A percentile compares a stretch with the other conserved stretches of the same genome.
Conservation (phyloP, 1,140 invertebrate genomes). For the Temnothorax longispinosus region DNA sequence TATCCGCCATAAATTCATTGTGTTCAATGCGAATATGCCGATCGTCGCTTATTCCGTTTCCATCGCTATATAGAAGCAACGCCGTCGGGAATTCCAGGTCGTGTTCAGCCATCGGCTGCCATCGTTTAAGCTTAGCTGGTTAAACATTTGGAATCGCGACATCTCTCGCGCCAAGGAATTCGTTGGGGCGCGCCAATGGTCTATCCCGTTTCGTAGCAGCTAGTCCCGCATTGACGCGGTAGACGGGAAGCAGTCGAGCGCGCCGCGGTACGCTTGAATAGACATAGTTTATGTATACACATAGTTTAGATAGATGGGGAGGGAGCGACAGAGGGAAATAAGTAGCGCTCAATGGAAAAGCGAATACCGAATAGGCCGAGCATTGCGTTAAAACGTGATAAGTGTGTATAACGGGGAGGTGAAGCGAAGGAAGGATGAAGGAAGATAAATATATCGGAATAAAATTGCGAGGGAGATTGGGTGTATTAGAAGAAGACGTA, state of each 20-base stretch:
- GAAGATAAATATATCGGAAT: background rate
- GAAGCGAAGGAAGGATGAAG: background rate
- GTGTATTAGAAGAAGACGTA: background rate
- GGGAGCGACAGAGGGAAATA: slow-evolving; percentile 46
- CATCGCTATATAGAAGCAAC: slow-evolving; percentile 30
- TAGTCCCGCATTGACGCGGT: slow-evolving; percentile 65
- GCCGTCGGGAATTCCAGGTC: slow-evolving; percentile 60
- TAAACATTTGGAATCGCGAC: slow-evolving; percentile 67
- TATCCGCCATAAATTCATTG: slow-evolving; percentile 61
- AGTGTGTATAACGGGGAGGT: background rate
- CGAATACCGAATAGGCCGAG: background rate
- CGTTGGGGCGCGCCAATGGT: slow-evolving; percentile 71
- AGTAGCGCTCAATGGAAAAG: slow-evolving; percentile 52
- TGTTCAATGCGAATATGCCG: slow-evolving; percentile 38
- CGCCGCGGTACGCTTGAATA: slow-evolving; percentile 37
- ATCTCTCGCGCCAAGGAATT: slow-evolving; percentile 75
- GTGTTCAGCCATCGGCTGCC: slow-evolving; percentile 38
- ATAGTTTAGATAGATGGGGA: slow-evolving; percentile 57
- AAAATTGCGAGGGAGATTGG: slow-evolving; percentile 17
- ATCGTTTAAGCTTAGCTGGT: slow-evolving; percentile 56
- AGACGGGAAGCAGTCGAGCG: slow-evolving; percentile 53
- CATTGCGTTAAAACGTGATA: slow-evolving; percentile 12
- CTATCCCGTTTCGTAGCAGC: slow-evolving; percentile 70
- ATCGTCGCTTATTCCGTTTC: slow-evolving; percentile 44
- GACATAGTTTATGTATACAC: slow-evolving; percentile 60